Evolutionary conservation across 2,797 vertebrate genomes (phyloP).

Genomic region (Sarcoramphus papa): DNA sequence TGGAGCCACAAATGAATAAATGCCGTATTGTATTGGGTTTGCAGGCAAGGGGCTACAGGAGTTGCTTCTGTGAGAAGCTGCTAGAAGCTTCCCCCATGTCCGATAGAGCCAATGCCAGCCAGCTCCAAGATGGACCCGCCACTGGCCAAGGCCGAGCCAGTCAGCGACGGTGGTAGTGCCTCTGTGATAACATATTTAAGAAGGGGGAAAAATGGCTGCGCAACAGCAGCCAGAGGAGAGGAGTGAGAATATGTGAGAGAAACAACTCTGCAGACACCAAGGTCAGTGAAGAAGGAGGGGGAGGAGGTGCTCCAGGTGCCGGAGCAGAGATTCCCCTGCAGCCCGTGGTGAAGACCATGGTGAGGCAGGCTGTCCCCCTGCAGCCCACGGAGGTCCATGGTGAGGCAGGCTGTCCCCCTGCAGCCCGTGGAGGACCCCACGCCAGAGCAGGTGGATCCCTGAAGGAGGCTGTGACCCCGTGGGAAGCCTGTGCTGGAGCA

Average conservation of each 20-base stretch:
- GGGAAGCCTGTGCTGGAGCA: not conserved
- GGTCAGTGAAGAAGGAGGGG: no score
- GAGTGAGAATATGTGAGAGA: not conserved
- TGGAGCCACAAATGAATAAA: not conserved
- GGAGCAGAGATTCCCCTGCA: not conserved
- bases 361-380: not conserved
- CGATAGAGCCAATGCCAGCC: no score
- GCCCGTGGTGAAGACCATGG: accelerated
- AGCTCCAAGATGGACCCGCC: accelerated
- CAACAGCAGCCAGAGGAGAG: not conserved
- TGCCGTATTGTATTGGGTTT: not conserved
- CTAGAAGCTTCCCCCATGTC: not conserved
- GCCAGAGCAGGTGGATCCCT: not conserved
- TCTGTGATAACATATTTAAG: not conserved
- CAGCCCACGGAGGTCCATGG: accelerated
- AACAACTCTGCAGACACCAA: not conserved
- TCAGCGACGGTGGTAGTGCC: accelerated
- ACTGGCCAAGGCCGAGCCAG: not conserved
- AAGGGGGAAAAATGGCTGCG: not conserved
- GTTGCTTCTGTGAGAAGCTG: not conserved
- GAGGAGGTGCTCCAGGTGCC: accelerated
- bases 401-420: not conserved
- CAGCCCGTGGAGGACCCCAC: not conserved
- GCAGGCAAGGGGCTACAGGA: not conserved
- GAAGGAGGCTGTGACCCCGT: not conserved